phyloP scores from a whole-genome alignment of 2,113 vertebrate species.

The Crotalus helleri region DNA sequence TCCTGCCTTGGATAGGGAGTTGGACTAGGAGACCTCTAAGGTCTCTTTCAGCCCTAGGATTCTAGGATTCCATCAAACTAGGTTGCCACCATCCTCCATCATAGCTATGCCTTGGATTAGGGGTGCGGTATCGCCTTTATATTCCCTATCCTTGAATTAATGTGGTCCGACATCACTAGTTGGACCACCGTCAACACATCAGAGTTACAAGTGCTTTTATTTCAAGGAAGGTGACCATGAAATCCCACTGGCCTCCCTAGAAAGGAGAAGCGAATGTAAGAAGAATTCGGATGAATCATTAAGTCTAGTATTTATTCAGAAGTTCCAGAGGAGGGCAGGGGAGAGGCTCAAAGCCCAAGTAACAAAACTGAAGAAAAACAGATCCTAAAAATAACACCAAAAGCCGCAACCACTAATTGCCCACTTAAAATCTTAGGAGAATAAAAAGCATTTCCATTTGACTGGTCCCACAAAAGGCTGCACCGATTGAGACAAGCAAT shows the following conservation, averaged over 20 bases:
- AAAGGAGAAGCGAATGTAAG: background rate
- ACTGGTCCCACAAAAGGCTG: background rate
- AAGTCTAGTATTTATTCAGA: background rate
- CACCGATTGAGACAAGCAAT: background rate
- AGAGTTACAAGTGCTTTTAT: background rate
- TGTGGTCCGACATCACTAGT: background rate
- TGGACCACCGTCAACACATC: background rate
- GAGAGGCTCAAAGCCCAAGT: background rate
- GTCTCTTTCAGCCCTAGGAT: too few relatives aligned
- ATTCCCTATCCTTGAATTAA: background rate
- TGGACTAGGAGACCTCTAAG: too few relatives aligned
- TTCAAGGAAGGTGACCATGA: background rate
- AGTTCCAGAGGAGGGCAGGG: background rate
- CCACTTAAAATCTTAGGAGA: background rate
- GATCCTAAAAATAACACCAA: background rate
- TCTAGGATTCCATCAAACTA: background rate
- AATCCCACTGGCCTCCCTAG: background rate
- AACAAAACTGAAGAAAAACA: background rate
- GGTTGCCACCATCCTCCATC: background rate
- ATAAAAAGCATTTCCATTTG: background rate
- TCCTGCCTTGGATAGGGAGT: too few relatives aligned
- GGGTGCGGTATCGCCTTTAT: background rate
- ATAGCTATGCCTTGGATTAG: background rate
- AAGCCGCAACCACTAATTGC: background rate
- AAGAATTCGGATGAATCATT: background rate